Base-by-base conservation (phyloP, 2,888 invertebrate genomes). In the Lymantria monacha region DNA sequence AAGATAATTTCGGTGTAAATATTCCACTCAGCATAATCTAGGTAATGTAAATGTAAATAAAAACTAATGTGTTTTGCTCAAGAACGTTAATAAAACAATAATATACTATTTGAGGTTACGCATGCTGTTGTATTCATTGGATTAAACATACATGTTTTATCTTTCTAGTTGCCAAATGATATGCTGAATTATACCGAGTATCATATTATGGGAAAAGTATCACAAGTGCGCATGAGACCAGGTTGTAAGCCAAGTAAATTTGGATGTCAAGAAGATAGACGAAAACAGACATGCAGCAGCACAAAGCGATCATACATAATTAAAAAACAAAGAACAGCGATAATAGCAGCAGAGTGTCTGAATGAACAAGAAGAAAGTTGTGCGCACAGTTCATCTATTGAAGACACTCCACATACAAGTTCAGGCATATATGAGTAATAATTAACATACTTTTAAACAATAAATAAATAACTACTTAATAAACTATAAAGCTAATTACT, bases 161-260 rank as follows among this genome's bases (percentile, higher is more conserved):
- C 22, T 36, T 49, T 49, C 43, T 55, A 63, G 61, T 49, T 61
- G 44, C 61, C 59, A 54, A 63, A 59, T 49, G 61, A 61, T 48
- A 61, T 63, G 61, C 42, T 48, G 3, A 61, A 64, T 60, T 64
- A 57, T 53, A 60, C 50, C 44, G 51, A 58, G 48, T 61, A 64
- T 51, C 55, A 58, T 54, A 37, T 61, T 12, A 61, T 61, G 63
- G 61, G 61, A 13, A 53, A 51, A 9, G 54, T 60, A 42, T 62
- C 60, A 14, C 43, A 57, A 43, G 53, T 62, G 9, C 60, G 57
- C 14, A 51, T 60, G 55, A 59, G 54, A 57, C 59, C 54, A 30
- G 61, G 57, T 7, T 61, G 59, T 53, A 41, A 52, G 33, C 60
- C 63, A 40, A 54, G 43, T 44, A 63, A 57, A 61, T 63, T 60